Base-by-base conservation (phyloP, 2,797 vertebrate species). In the Schizothorax lantsangensis region DNA sequence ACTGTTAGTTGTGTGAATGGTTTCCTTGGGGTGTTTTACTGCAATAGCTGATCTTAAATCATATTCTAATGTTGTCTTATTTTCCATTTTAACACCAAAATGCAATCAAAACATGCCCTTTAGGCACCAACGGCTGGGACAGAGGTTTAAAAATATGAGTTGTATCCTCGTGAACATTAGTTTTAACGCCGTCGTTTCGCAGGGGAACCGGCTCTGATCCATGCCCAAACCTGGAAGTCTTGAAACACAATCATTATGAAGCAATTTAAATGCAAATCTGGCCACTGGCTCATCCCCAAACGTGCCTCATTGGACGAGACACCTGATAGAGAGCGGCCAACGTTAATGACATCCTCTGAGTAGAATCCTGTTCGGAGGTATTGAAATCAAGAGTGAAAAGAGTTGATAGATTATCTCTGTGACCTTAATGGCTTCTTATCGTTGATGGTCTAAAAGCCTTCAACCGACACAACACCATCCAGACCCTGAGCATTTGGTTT, bases 231-330 rank as follows among this genome's bases (percentile, higher is more conserved):
- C 72, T 77, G 80, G 47, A 82, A 68, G 79, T 86, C 85, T 81
- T 52, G 79, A 74, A 81, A 81, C 68, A 40, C 6, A 38, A 43
- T 75, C 59, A 83, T 82, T 84, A 81, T 38, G 49, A 89, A 86
- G 81, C 69, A 86, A 87, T 89, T 89, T 89, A 89, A 83, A 89
- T 89, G 83, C 79, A 88, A 89, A 89, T 86, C 69, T 78, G 62
- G 12, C 26, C 40, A 82, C 57, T 54, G 52, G 52, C 54, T 83
- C 59, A 1, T 74, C 64, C 40, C 73, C 62, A 86, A 79, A 59
- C 33, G 30, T 59, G 62, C 59, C 72, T 84, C 66, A 79, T 62
- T 80, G 78, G 64, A 78, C 43, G 72, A 80, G 71, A 84, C 82
- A 66, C 62, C 62, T 69, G 86, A 88, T 81, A 75, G 40, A 73